A percentile compares a stretch with the other conserved stretches of the same genome.
Conservation (phyloP, 2,888 invertebrate species). For the Cerceris rybyensis region DNA sequence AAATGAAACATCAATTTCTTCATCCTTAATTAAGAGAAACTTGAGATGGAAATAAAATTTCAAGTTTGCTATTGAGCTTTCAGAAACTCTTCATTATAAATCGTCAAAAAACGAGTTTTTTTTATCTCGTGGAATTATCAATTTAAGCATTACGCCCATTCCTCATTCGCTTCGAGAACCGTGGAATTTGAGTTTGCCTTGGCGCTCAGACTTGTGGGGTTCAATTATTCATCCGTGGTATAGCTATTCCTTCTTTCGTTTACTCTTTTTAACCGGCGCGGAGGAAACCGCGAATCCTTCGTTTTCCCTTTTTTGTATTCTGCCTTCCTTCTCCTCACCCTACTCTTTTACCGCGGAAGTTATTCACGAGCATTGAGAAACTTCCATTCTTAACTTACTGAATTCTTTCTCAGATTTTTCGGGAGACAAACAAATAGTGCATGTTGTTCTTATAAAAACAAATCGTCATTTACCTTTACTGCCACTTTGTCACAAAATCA, state of each 20-base stretch:
- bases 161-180: constrained; percentile 44
- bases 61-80: too few species aligned
- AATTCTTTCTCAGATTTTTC: constrained; percentile 52
- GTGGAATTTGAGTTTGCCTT: constrained; percentile 62
- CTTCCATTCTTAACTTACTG: constrained; percentile 31
- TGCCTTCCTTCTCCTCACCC: constrained; percentile 12
- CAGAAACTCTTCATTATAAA: neutral
- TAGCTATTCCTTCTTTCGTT: constrained; percentile 53
- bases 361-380: constrained; percentile 55
- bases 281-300: constrained; percentile 59
- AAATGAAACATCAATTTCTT: too few species aligned
- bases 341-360: constrained; percentile 37
- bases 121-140: constrained; percentile 61
- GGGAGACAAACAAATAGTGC: constrained; percentile 55
- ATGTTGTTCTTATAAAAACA: constrained; percentile 46
- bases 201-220: constrained; percentile 63
- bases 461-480: constrained; percentile 4
- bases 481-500: too few species aligned
- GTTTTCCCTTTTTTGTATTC: constrained; percentile 4
- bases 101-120: constrained; percentile 37
- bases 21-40: too few species aligned
- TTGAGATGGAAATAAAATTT: too few species aligned
- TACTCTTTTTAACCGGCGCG: constrained; percentile 59
- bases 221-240: constrained; percentile 72
- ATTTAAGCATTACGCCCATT: constrained; percentile 68